Evolutionary conservation across 2,888 invertebrate genomes (phyloP).

Genomic region (Conus canariensis): DNA sequence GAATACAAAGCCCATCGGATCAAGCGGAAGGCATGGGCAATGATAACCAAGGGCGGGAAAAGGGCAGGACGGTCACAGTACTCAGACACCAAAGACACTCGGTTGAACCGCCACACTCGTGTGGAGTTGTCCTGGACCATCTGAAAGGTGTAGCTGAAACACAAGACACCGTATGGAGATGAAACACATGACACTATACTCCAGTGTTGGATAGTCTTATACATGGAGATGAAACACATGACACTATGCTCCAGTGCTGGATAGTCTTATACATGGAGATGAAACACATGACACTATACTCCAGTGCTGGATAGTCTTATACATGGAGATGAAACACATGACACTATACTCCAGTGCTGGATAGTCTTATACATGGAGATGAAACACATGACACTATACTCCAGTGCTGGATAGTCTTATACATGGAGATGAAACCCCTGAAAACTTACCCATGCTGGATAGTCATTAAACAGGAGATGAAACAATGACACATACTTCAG

Average conservation of each 20-base stretch:
- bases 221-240: too few relatives aligned
- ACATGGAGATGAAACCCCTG: constrained; percentile 50
- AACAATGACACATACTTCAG: too few relatives aligned
- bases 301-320: too few relatives aligned
- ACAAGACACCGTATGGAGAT: not conserved
- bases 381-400: constrained; percentile 42
- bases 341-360: too few relatives aligned
- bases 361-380: too few relatives aligned
- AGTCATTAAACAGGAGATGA: too few relatives aligned
- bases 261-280: constrained; percentile 77
- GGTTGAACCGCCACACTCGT: constrained; percentile 75
- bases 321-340: too few relatives aligned
- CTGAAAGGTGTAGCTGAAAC: constrained; percentile 76
- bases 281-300: constrained; percentile 45
- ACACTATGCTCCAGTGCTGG: constrained; percentile 59
- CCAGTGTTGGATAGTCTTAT: too few relatives aligned
- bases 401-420: constrained; percentile 74
- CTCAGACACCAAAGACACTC: constrained; percentile 76
- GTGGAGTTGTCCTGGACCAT: constrained; percentile 74
- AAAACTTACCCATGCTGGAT: too few relatives aligned
- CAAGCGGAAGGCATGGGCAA: constrained; percentile 67
- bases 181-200: too few relatives aligned
- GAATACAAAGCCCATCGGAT: constrained; percentile 51
- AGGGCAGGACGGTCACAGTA: constrained; percentile 76
- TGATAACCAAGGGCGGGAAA: constrained; percentile 76